Conservation (phyloP, 2,797 vertebrate species). For the Acridotheres tristis region DNA sequence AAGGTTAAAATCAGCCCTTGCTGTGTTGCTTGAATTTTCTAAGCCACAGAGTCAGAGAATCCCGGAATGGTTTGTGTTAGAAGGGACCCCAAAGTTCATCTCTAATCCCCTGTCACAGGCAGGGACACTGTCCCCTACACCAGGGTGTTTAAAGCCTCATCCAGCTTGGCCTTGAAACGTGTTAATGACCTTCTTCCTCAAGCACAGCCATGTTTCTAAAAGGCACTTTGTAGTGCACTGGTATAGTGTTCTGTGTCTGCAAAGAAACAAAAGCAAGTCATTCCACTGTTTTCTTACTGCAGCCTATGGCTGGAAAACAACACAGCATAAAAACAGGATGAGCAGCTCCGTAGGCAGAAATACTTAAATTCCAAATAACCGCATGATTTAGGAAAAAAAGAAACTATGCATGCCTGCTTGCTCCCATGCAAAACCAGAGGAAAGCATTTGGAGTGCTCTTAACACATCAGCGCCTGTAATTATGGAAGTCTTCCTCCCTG, state of each 20-base stretch:
- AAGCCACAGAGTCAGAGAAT: neutral
- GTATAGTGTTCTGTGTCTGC: neutral
- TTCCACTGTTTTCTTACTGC: constrained; percentile 22
- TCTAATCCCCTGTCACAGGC: neutral
- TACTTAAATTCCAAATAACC: constrained; percentile 29
- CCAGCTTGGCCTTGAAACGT: neutral
- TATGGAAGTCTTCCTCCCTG: neutral
- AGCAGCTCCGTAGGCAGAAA: neutral
- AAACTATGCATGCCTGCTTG: neutral
- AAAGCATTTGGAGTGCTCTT: constrained; percentile 23
- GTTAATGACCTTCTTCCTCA: neutral
- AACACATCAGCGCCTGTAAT: constrained; percentile 20
- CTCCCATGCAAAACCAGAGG: neutral
- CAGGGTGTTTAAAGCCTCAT: neutral
- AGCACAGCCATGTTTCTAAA: neutral
- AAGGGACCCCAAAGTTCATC: neutral
- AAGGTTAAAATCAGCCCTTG: neutral
- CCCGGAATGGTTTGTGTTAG: neutral
- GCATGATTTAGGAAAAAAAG: neutral
- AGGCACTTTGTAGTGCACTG: neutral
- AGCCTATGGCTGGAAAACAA: neutral
- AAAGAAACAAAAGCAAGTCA: neutral
- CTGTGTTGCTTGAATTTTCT: neutral
- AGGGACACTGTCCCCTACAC: neutral
- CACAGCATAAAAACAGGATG: neutral